Evolutionary conservation across 2,888 invertebrate species (phyloP), one percentile per base, ranked within the genome.

Genomic region (Drosophila colorata): DNA sequence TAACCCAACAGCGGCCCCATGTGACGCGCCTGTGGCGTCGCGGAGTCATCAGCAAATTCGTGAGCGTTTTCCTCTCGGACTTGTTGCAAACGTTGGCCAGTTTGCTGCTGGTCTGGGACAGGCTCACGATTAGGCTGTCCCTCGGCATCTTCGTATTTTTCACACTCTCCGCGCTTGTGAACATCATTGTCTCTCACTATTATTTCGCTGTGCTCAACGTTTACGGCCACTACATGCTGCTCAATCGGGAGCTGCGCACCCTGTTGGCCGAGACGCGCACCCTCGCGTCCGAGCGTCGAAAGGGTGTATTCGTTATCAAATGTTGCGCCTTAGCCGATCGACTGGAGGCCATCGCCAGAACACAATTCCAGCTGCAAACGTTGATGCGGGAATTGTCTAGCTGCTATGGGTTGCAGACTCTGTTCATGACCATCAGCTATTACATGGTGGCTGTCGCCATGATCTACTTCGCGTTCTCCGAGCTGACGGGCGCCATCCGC

Each of bases 291-390:
- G 59, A 70, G 9, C 41, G 8, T 7, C 48, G 81, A 0, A 51
- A 11, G 18, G 81, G 74, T 31, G 69, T 74, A 0, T 68, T 51
- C 14, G 23, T 44, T 1, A 61, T 59, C 1, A 59, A 63, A 7
- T 74, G 78, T n/a, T 80, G 78, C 14, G 51, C 11, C 0, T 35
- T 78, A 18, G 74, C 78, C 7, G 78, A 78, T 60, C 65, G 61
- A 1, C 37, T 78, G 20, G 78, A 78, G 16, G 9, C 8, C 0
- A 67, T 80, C 20, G 81, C 69, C 3, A 25, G n/a, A 8, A 23
- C 44, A 3, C 78, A 78, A 11, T 60, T 38, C 2, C 44, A 51
- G 13, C 47, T 78, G 0, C 69, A 69, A 11, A 1, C 9, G 0
- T 23, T 75, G 5, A 20, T 52, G 1, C 2, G 44, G 2, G 40